Percentiles rank a stretch among this genome's conserved stretches.
These are phyloP conservation scores for Tachysurus vachellii DNA, from an alignment of 2,113 vertebrate genomes.

Conservation along the genomic window DNA sequence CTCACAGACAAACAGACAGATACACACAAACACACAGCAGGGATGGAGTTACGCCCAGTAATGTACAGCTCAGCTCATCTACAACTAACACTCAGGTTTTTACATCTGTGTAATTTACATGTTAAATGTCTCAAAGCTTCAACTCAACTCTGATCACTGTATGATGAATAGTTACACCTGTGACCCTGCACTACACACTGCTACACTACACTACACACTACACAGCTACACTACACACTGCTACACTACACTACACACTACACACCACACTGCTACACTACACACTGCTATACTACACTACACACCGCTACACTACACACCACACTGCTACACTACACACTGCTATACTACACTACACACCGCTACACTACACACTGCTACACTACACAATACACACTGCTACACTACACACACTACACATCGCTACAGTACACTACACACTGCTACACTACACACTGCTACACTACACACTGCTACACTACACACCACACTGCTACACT, in stretches of 20 bases:
- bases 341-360: too few species aligned
- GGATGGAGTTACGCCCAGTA: conserved; percentile 21
- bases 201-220: background rate
- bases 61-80: background rate
- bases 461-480: too few species aligned
- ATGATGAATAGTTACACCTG: background rate
- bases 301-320: too few species aligned
- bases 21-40: background rate
- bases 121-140: background rate
- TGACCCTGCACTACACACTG: background rate
- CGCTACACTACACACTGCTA: too few species aligned
- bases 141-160: background rate
- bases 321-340: too few species aligned
- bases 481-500: too few species aligned
- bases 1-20: background rate
- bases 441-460: background rate
- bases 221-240: background rate
- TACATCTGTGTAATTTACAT: background rate
- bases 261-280: background rate
- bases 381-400: too few species aligned
- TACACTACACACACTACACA: background rate
- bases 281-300: background rate
- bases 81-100: background rate
- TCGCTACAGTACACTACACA: background rate
- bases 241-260: background rate